Evolutionary conservation across 2,797 vertebrate genomes (phyloP).

Genomic region (Catostomus latipinnis): DNA sequence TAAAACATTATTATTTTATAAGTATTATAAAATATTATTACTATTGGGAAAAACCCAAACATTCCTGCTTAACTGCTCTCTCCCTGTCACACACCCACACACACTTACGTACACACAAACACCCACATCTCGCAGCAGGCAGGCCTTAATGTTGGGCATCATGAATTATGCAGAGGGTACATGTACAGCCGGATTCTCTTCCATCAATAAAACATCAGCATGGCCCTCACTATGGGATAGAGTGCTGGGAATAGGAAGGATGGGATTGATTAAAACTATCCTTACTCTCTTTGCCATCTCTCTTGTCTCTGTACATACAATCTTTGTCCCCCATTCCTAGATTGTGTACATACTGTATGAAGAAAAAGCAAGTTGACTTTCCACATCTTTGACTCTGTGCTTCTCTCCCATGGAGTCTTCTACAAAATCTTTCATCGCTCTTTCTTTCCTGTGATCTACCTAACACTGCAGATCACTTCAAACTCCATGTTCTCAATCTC

Average conservation of each 20-base stretch:
- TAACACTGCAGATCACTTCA: not conserved
- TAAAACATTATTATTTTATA: not conserved
- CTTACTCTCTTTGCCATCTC: constrained; percentile 26
- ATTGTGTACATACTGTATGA: constrained; percentile 34
- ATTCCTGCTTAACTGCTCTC: constrained; percentile 14
- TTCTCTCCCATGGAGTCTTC: constrained; percentile 26
- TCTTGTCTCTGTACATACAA: not conserved
- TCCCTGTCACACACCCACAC: not conserved
- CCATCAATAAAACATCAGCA: constrained; percentile 81
- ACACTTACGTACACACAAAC: constrained; percentile 14
- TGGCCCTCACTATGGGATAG: constrained; percentile 66
- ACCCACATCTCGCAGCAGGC: constrained; percentile 71
- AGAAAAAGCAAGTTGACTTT: constrained; percentile 16
- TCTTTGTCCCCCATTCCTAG: constrained; percentile 15
- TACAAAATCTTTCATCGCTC: constrained; percentile 34
- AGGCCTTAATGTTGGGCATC: constrained; percentile 64
- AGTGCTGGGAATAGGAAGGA: constrained; percentile 61
- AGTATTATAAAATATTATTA: constrained; percentile 10
- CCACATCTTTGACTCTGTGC: constrained; percentile 15
- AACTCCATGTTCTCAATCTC: not conserved
- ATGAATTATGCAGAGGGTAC: constrained; percentile 82
- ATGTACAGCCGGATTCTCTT: constrained; percentile 75
- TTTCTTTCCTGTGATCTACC: not conserved
- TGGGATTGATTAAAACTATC: constrained; percentile 56
- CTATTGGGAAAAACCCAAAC: not conserved